Base-by-base conservation (phyloP, 2,113 vertebrate species). In the Rynchops niger region DNA sequence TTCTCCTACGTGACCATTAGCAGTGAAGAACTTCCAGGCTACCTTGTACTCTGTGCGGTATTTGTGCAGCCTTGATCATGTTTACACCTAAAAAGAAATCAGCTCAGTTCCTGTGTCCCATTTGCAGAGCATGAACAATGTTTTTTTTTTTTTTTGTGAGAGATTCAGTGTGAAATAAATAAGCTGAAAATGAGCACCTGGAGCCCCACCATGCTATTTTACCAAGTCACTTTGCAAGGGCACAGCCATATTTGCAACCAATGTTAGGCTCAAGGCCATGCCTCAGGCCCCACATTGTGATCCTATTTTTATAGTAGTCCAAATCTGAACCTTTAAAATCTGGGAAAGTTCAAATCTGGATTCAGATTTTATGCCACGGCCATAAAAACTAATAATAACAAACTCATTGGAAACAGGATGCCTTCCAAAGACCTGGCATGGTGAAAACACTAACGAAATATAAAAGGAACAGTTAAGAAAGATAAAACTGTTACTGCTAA, bases 331-430 rank as follows among this genome's bases (percentile, higher is more conserved):
- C 69, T 95, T 76, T 88, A 50, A 82, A 92, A 91, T 95, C 77
- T 95, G 74, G 58, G 47, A 74, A 95, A 93, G 86, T 92, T 86
- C 72, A 93, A 93, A 86, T 92, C 40, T 76, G 52, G 73, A 87
- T 85, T 89, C 61, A 56, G 14, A 95, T 87, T 85, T 89, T 87
- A 76, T 56, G 52, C 56, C 89, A 40, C 47, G 76, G 30, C 69
- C 56, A 91, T 96, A 94, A 96, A 94, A 94, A 59, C 86, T 94
- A 96, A 89, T 94, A 95, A 94, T 93, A 94, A 91, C 81, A 89
- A 79, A 76, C 34, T 91, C 86, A 85, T 84, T 4, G 22, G 94
- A 91, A 97, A 85, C 42, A 86, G 70, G 38, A 91, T 84, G 77
- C 11, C 61, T 95, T 94, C 77, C 65, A 89, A 88, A 93, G 47